Conservation (phyloP, 2,113 vertebrate species). For the Mormoops blainvillei region DNA sequence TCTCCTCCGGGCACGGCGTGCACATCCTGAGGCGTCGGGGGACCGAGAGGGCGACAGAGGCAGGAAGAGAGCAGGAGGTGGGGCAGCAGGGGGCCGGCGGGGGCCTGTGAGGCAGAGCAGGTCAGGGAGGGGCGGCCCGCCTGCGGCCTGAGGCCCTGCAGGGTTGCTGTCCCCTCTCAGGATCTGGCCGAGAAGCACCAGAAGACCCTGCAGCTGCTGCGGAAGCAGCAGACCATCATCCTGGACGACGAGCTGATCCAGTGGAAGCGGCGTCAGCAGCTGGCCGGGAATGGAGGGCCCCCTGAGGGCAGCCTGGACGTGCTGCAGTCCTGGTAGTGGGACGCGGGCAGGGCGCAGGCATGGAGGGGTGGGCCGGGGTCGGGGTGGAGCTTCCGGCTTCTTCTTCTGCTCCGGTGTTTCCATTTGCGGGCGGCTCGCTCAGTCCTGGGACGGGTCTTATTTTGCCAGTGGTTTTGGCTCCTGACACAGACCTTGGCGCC, state of each 20-base stretch:
- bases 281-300: constrained; percentile 94
- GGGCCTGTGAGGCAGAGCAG: background rate
- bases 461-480: background rate
- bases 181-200: constrained; percentile 96
- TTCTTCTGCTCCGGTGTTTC: background rate
- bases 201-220: constrained; percentile 94
- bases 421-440: background rate
- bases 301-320: constrained; percentile 94
- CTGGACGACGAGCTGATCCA: constrained; percentile 97
- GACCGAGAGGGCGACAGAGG: background rate
- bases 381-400: background rate
- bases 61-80: background rate
- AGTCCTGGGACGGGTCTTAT: too few relatives aligned
- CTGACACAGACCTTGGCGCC: background rate
- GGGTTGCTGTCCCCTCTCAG: constrained; percentile 60
- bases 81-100: background rate
- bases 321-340: constrained; percentile 82
- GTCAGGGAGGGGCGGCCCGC: background rate
- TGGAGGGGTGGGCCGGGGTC: background rate
- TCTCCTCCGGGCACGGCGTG: accelerated
- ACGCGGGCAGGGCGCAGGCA: accelerated
- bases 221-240: constrained; percentile 96
- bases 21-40: accelerated
- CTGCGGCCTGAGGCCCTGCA: background rate
- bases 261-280: constrained; percentile 97